Conservation (phyloP, 2,888 invertebrate genomes). For the Caenorhabditis angaria region DNA sequence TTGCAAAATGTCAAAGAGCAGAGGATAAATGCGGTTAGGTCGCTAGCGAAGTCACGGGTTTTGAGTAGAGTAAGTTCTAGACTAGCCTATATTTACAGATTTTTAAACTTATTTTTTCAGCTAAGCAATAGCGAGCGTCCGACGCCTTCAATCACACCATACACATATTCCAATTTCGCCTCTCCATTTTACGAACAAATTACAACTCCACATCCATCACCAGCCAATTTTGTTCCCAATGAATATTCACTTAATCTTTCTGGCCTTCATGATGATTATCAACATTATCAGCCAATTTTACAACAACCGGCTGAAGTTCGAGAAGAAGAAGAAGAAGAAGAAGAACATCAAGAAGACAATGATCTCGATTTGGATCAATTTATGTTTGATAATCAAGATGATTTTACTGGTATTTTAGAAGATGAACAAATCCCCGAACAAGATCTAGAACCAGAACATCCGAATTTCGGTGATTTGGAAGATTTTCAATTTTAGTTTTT, state of each 20-base stretch:
- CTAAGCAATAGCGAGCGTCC: not conserved
- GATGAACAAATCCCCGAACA: not conserved
- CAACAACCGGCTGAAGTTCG: not conserved
- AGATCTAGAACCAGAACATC: not conserved
- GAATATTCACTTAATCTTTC: slow-evolving; percentile 3
- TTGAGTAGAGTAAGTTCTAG: not conserved
- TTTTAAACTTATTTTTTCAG: not conserved
- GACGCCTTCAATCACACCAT: not conserved
- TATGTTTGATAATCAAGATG: not conserved
- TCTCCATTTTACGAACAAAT: not conserved
- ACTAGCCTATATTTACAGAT: no score
- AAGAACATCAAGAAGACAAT: not conserved
- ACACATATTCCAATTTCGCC: not conserved
- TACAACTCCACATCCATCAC: not conserved
- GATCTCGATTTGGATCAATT: not conserved
- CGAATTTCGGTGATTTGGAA: not conserved
- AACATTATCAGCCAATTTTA: not conserved
- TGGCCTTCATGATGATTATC: slow-evolving; percentile 3
- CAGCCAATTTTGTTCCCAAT: not conserved
- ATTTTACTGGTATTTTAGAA: not conserved
- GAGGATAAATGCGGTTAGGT: not conserved
- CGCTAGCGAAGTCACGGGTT: not conserved
- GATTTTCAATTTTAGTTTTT: not conserved
- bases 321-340: not conserved
- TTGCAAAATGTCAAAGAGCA: not conserved